A percentile compares a stretch with the other conserved stretches of the same genome.
Conservation (phyloP, 1,140 invertebrate genomes). For the Pseudobourletiella spinata region DNA sequence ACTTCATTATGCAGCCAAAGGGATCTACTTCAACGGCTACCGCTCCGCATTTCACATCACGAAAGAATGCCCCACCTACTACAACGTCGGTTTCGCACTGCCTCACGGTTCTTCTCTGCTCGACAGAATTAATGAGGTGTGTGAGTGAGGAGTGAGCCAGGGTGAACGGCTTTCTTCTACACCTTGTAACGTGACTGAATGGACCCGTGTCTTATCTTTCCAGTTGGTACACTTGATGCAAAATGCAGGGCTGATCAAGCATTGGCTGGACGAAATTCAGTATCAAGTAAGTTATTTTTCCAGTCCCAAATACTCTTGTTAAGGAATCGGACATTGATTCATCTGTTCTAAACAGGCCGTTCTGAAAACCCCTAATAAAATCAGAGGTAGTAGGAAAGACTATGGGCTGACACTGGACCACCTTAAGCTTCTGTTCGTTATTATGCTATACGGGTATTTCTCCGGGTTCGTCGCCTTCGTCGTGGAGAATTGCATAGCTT, state of each 20-base stretch:
- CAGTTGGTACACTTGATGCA: conserved; percentile 25
- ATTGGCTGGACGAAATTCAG: conserved; percentile 29
- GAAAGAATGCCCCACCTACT: conserved; percentile 32
- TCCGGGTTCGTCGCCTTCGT: conserved; percentile 8
- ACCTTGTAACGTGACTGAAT: not conserved
- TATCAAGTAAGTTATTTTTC: conserved; percentile 10
- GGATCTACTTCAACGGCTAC: conserved; percentile 31
- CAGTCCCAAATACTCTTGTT: not conserved
- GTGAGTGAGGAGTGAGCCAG: not conserved
- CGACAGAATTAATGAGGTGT: conserved; percentile 30
- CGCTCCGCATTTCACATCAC: conserved; percentile 24
- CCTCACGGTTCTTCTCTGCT: conserved; percentile 32
- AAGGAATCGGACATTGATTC: not conserved
- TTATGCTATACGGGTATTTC: conserved; percentile 20
- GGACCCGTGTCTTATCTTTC: conserved; percentile 2
- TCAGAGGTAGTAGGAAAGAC: conserved; percentile 1
- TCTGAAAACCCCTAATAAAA: conserved; percentile 19
- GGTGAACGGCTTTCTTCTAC: not conserved
- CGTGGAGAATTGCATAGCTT: conserved; percentile 9
- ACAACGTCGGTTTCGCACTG: conserved; percentile 31
- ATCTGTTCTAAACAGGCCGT: conserved; percentile 7
- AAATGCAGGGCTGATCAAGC: conserved; percentile 31
- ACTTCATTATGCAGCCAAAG: conserved; percentile 27
- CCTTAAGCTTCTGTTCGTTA: conserved; percentile 25
- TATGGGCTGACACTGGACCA: conserved; percentile 17